Percentiles rank a stretch among this genome's conserved stretches.
phyloP scores from a whole-genome alignment of 2,797 vertebrate species.

The Pristis pectinata region DNA sequence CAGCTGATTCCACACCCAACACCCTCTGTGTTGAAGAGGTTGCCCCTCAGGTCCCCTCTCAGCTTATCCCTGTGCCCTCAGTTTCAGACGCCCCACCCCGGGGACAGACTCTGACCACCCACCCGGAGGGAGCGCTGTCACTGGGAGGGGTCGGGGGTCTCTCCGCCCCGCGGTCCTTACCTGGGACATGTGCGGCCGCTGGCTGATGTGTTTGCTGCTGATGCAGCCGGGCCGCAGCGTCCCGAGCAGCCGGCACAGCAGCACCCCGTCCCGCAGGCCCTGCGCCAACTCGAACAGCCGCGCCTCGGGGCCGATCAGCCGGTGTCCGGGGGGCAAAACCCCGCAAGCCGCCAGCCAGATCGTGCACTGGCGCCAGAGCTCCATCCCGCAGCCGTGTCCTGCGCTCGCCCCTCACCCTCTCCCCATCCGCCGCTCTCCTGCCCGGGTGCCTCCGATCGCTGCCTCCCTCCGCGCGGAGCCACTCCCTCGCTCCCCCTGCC shows the following conservation, averaged over 20 bases:
- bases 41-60: too few relatives aligned
- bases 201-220: slow-evolving; percentile 95
- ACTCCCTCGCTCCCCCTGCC: neutral
- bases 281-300: slow-evolving; percentile 94
- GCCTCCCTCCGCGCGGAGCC: neutral
- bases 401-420: neutral
- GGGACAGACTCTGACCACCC: too few relatives aligned
- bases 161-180: slow-evolving; percentile 64
- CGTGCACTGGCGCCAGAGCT: slow-evolving; percentile 96
- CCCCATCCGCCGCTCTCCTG: too few relatives aligned
- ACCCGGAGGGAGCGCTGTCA: neutral
- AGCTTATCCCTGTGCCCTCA: too few relatives aligned
- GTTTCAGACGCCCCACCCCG: too few relatives aligned
- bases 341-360: slow-evolving; percentile 95
- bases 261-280: slow-evolving; percentile 86
- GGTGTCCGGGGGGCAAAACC: slow-evolving; percentile 88
- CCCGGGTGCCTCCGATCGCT: neutral
- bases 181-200: slow-evolving; percentile 98
- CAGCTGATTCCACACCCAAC: too few relatives aligned
- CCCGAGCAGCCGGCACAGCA: slow-evolving; percentile 93
- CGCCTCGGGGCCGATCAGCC: slow-evolving; percentile 89
- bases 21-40: too few relatives aligned
- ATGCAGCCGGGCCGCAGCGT: slow-evolving; percentile 87
- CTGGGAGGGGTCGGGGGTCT: neutral
- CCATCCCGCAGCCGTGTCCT: slow-evolving; percentile 59